phyloP scores from a whole-genome alignment of 2,888 invertebrate species.

The Stenoptilia bipunctidactyla region DNA sequence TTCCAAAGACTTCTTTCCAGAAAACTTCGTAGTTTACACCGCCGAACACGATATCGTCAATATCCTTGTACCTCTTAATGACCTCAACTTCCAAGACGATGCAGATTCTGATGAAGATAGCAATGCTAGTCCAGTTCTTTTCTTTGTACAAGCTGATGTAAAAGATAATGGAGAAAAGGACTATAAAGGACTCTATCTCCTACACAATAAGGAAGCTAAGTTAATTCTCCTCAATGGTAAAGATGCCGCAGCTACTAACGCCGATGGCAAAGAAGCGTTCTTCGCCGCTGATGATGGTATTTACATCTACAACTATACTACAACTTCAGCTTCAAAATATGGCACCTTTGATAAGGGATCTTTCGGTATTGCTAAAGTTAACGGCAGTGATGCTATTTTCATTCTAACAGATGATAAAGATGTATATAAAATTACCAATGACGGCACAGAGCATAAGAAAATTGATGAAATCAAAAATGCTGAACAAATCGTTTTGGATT shows the following conservation, averaged over 20 bases:
- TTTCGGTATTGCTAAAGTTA: conserved; percentile 29
- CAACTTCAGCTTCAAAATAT: conserved; percentile 30
- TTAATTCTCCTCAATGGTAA: conserved; percentile 30
- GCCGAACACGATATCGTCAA: conserved; percentile 27
- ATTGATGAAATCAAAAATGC: conserved; percentile 29
- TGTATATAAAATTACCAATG: conserved; percentile 37
- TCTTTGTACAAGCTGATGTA: conserved; percentile 27
- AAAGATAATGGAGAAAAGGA: conserved; percentile 17
- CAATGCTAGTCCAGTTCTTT: conserved; percentile 13
- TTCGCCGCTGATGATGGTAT: conserved; percentile 36
- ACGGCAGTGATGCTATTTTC: conserved; percentile 31
- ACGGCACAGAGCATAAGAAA: conserved; percentile 33
- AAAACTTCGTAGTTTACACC: conserved; percentile 20
- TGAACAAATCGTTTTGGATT: conserved; percentile 37
- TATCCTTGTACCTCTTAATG: conserved; percentile 26
- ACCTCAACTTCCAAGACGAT: conserved; percentile 23
- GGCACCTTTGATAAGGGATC: conserved; percentile 33
- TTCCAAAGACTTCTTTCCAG: conserved; percentile 21
- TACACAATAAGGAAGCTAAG: conserved; percentile 19
- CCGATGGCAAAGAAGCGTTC: conserved; percentile 24
- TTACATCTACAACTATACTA: conserved; percentile 24
- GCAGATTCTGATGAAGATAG: conserved; percentile 13
- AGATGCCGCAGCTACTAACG: conserved; percentile 24
- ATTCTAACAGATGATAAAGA: conserved; percentile 32
- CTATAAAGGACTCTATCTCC: conserved; percentile 27